phyloP scores from a whole-genome alignment of 2,797 vertebrate species.

The Sphenopsis melanotis region DNA sequence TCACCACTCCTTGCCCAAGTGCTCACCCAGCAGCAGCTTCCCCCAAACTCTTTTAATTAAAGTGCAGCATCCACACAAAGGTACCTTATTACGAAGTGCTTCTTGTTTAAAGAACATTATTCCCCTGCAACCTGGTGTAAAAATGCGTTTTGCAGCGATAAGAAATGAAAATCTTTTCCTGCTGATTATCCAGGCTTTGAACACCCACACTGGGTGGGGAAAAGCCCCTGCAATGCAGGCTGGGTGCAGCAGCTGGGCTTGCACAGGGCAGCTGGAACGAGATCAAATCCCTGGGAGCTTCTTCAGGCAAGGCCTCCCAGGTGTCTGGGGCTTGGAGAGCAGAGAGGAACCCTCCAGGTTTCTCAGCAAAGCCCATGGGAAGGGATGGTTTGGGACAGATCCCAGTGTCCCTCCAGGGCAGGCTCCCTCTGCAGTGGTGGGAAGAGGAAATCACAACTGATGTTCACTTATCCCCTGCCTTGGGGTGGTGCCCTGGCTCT shows the following conservation, averaged over 20 bases:
- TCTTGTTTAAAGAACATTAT: slow-evolving; percentile 8
- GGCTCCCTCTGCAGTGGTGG: neutral
- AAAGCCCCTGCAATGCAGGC: neutral
- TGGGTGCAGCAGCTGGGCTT: neutral
- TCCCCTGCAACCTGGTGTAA: neutral
- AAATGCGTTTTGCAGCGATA: neutral
- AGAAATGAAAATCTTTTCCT: neutral
- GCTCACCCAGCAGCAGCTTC: neutral
- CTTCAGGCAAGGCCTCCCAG: too few relatives aligned
- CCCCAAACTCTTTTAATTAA: slow-evolving; percentile 12
- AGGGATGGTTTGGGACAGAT: neutral
- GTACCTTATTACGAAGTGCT: neutral
- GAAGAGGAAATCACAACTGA: neutral
- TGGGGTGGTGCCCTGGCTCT: neutral
- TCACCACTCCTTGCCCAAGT: neutral
- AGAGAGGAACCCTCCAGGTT: neutral
- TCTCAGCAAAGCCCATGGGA: neutral
- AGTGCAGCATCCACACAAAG: neutral
- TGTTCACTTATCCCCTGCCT: neutral
- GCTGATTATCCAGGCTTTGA: neutral
- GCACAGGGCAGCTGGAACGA: neutral
- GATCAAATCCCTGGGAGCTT: neutral
- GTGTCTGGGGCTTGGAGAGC: neutral
- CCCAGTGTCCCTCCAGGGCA: neutral
- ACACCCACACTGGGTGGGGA: neutral